Evolutionary conservation across 2,888 invertebrate genomes (phyloP).

Genomic region (Caenorhabditis auriculariae): DNA sequence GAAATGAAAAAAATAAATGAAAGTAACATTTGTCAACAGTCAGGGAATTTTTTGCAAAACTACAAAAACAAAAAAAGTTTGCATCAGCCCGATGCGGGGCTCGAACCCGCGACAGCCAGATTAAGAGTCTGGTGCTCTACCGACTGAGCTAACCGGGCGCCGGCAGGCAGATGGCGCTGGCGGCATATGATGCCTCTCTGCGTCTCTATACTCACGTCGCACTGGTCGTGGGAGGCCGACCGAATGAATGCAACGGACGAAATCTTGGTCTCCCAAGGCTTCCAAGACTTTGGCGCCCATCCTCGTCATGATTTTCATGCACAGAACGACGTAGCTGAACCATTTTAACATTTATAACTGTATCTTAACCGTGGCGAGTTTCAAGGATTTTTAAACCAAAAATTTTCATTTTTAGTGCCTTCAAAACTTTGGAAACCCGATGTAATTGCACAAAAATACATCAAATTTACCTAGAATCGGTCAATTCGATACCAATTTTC

Average conservation of each 20-base stretch:
- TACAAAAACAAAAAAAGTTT: too few relatives aligned
- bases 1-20: not conserved
- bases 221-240: constrained; percentile 80
- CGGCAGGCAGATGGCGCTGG: not conserved
- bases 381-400: too few relatives aligned
- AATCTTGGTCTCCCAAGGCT: constrained; percentile 71
- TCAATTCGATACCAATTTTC: constrained; percentile 90
- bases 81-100: constrained; percentile 58
- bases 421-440: too few relatives aligned
- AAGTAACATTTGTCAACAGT: not conserved
- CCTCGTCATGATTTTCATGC: constrained; percentile 97
- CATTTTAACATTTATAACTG: not conserved
- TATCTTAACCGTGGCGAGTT: too few relatives aligned
- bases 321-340: constrained; percentile 86
- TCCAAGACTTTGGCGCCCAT: constrained; percentile 75
- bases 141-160: constrained; percentile 61
- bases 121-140: constrained; percentile 62
- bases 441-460: too few relatives aligned
- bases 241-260: constrained; percentile 89
- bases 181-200: not conserved
- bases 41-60: not conserved
- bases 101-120: constrained; percentile 62
- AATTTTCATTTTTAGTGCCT: too few relatives aligned
- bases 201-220: constrained; percentile 69
- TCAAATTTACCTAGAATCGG: constrained; percentile 73